Conservation (phyloP, 2,888 invertebrate genomes). For the Bedellia somnulentella region DNA sequence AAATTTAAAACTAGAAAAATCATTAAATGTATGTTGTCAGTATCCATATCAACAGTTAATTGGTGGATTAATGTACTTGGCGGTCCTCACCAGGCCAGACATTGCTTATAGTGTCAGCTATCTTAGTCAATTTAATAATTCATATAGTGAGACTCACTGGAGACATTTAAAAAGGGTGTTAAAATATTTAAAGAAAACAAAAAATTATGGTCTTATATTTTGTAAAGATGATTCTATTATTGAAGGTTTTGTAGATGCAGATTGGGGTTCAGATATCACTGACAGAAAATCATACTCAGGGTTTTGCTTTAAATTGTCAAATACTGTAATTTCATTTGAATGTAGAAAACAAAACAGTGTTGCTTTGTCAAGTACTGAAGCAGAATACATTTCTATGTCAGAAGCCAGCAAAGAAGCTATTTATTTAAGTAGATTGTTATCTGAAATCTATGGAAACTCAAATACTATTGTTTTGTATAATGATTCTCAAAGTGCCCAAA, state of each 20-base stretch:
- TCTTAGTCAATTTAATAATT: constrained; percentile 8
- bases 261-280: background rate
- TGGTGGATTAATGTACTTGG: constrained; percentile 6
- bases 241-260: background rate
- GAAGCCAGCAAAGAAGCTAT: constrained; percentile 2
- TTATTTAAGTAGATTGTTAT: background rate
- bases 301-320: background rate
- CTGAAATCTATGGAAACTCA: background rate
- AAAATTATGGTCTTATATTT: background rate
- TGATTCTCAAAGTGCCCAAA: constrained; percentile 1
- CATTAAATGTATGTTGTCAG: background rate
- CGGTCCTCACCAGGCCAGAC: constrained; percentile 7
- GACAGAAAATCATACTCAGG: background rate
- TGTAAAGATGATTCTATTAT: background rate
- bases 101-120: constrained; percentile 8
- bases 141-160: constrained; percentile 4
- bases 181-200: background rate
- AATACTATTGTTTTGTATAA: constrained; percentile 1
- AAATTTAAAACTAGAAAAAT: background rate
- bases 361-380: constrained; percentile 1
- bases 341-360: constrained; percentile 1
- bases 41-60: constrained; percentile 4
- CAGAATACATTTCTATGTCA: constrained; percentile 1
- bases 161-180: background rate
- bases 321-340: background rate